These are phyloP conservation scores for Urocolius indicus DNA, from an alignment of 2,113 vertebrate genomes.

Conservation along the genomic window DNA sequence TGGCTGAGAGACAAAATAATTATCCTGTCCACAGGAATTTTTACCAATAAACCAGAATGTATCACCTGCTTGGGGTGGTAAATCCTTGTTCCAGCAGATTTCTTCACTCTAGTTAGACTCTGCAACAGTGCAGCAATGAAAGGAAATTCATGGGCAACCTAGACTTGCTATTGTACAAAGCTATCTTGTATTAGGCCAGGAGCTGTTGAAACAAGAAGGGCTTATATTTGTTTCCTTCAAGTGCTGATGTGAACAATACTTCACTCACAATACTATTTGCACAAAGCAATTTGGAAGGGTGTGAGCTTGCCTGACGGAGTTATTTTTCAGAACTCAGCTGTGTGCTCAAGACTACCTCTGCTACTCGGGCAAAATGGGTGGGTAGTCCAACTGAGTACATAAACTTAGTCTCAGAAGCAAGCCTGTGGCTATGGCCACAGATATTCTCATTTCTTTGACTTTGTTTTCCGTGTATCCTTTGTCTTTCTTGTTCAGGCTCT, in stretches of 20 bases:
- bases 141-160: background rate
- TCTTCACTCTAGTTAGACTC: background rate
- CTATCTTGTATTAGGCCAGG: background rate
- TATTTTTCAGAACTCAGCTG: background rate
- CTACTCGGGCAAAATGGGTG: background rate
- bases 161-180: background rate
- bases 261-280: background rate
- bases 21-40: background rate
- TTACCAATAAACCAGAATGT: background rate
- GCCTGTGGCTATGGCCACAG: background rate
- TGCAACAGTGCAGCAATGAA: rapidly evolving
- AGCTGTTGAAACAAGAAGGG: background rate
- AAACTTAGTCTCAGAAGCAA: background rate
- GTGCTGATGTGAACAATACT: background rate
- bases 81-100: background rate
- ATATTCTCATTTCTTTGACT: background rate
- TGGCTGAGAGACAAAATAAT: background rate
- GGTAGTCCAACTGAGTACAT: background rate
- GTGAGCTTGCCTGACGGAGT: background rate
- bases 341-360: background rate
- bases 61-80: background rate
- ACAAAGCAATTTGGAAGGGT: background rate
- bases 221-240: background rate
- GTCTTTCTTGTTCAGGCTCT: background rate
- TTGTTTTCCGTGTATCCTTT: background rate